Conservation (phyloP, 2,888 invertebrate genomes). For the Scaptomyza polygonia region DNA sequence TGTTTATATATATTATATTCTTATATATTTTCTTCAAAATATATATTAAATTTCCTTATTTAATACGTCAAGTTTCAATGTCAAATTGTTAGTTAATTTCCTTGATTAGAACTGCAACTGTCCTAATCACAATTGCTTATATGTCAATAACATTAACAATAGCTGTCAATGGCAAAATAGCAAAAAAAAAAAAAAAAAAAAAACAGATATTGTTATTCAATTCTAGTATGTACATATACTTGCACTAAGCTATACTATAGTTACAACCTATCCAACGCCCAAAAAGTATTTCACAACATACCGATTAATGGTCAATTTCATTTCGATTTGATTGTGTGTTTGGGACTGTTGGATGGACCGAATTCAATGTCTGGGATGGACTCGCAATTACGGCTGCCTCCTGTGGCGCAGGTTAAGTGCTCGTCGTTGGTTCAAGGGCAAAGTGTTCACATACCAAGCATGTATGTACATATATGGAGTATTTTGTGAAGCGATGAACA, state of each 20-base stretch:
- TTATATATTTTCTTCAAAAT: too few species aligned
- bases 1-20: too few species aligned
- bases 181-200: too few species aligned
- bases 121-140: conserved; percentile 32
- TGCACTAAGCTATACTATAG: neutral
- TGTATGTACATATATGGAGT: conserved; percentile 20
- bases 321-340: conserved; percentile 73
- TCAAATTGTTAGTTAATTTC: neutral
- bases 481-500: conserved; percentile 25
- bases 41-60: neutral
- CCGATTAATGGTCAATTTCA: conserved; percentile 80
- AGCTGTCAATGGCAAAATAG: conserved; percentile 52
- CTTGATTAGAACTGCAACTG: conserved; percentile 5
- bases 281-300: conserved; percentile 22
- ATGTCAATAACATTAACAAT: conserved; percentile 55
- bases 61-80: neutral
- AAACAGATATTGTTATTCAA: too few species aligned
- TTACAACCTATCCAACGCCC: conserved; percentile 13
- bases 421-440: conserved; percentile 32
- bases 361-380: conserved; percentile 52
- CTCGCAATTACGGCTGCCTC: conserved; percentile 75
- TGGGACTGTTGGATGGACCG: conserved; percentile 12
- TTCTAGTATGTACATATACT: neutral
- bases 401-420: conserved; percentile 71
- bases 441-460: conserved; percentile 10